Evolutionary conservation across 1,140 invertebrate species (phyloP).

Genomic region (Nymphalis io): DNA sequence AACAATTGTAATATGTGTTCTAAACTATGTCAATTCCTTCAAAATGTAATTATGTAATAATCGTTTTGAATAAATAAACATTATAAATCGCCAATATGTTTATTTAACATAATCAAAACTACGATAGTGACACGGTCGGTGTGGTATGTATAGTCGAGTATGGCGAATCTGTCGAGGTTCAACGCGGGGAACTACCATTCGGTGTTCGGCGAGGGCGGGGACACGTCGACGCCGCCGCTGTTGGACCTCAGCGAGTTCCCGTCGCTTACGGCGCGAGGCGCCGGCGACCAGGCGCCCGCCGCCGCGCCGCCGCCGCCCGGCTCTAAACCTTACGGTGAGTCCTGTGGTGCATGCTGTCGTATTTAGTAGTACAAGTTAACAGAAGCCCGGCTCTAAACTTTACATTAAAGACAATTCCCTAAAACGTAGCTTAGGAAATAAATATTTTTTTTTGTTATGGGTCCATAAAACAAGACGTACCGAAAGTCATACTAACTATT

Average conservation of each 20-base stretch:
- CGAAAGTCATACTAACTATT: too few relatives aligned
- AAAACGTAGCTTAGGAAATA: background rate
- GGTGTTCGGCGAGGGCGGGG: conserved; percentile 85
- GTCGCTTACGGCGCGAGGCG: conserved; percentile 88
- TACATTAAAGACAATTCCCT: background rate
- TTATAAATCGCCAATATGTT: conserved; percentile 3
- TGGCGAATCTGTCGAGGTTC: conserved; percentile 71
- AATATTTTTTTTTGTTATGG: background rate
- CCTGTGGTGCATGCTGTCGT: background rate
- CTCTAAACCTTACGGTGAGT: conserved; percentile 91
- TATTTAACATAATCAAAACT: background rate
- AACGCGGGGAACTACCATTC: conserved; percentile 82
- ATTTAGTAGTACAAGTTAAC: too few relatives aligned
- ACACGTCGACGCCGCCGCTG: conserved; percentile 89
- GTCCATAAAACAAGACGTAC: too few relatives aligned
- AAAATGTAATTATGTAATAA: conserved; percentile 6
- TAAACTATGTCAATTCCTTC: background rate
- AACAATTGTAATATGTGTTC: too few relatives aligned
- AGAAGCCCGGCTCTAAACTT: conserved; percentile 2
- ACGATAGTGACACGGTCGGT: conserved; percentile 22
- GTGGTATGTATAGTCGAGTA: conserved; percentile 63
- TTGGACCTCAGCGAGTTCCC: conserved; percentile 95
- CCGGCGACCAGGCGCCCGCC: conserved; percentile 85
- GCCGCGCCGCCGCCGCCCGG: conserved; percentile 92
- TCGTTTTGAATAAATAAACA: background rate